A percentile compares a stretch with the other conserved stretches of the same genome.
phyloP scores from a whole-genome alignment of 37 sponge, comb jelly and placozoan species.

The Chondrosia reniformis region DNA sequence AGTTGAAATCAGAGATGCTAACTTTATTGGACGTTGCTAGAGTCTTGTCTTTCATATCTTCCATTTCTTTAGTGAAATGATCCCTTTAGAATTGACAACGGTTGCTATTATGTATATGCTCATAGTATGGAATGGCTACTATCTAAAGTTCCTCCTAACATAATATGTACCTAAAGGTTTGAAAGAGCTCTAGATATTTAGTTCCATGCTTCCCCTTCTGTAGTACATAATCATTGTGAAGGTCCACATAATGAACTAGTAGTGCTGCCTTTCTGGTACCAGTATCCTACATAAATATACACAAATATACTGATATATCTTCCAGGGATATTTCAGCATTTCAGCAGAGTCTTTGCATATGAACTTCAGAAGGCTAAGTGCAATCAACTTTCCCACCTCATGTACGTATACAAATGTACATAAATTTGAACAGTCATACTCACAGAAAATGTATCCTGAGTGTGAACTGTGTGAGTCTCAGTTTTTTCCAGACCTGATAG shows the following conservation, averaged over 20 bases:
- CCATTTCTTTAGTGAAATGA: constrained; percentile 25
- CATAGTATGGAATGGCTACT: no score
- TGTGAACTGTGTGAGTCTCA: neutral
- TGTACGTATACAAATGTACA: neutral
- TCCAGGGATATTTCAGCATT: neutral
- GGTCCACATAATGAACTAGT: constrained; percentile 44
- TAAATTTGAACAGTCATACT: neutral
- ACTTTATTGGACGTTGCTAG: constrained; percentile 29
- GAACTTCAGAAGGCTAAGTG: no score
- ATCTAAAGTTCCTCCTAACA: neutral
- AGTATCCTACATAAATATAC: constrained; percentile 11
- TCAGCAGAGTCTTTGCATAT: neutral
- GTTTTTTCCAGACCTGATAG: constrained; percentile 2
- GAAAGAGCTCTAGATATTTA: constrained; percentile 44
- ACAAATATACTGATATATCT: neutral
- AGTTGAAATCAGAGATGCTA: neutral
- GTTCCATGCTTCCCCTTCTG: neutral
- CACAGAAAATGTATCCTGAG: neutral
- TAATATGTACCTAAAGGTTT: constrained; percentile 15
- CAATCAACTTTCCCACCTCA: no score
- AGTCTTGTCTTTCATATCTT: constrained; percentile 32
- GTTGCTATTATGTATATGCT: no score
- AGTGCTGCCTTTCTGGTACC: constrained; percentile 36
- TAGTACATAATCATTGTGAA: constrained; percentile 52
- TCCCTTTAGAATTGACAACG: neutral